These are phyloP conservation scores for Cynodonichthys magdalenae DNA, from an alignment of 2,797 vertebrate genomes.

Conservation along the genomic window DNA sequence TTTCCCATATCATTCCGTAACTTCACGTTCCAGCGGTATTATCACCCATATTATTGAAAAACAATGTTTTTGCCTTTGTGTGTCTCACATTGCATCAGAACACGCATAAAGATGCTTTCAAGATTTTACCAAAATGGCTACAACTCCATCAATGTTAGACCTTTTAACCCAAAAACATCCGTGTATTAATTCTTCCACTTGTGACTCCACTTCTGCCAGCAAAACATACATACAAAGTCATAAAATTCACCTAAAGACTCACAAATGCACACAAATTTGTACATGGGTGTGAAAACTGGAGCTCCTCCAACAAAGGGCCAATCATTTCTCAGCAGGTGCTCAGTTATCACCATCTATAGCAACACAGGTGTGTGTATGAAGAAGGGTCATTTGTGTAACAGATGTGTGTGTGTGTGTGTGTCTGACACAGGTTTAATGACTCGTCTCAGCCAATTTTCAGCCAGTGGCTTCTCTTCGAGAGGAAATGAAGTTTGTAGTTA, in stretches of 20 bases:
- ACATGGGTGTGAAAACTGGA: conserved; percentile 8
- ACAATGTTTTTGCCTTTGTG: no score
- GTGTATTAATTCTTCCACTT: background rate
- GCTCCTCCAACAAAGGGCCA: conserved; percentile 48
- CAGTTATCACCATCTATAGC: conserved; percentile 51
- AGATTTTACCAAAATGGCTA: no score
- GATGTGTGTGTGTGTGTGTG: conserved; percentile 43
- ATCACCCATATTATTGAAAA: no score
- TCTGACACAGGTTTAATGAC: conserved; percentile 77
- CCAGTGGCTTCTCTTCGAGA: conserved; percentile 72
- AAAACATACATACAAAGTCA: background rate
- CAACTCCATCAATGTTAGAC: no score
- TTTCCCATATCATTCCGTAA: no score
- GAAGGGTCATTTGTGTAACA: conserved; percentile 43
- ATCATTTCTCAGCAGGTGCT: conserved; percentile 55
- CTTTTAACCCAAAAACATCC: no score
- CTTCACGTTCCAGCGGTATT: no score
- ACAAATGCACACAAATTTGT: conserved; percentile 1
- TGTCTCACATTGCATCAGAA: no score
- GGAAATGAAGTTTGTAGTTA: conserved; percentile 80
- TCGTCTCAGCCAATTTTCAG: conserved; percentile 80
- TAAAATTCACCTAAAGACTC: background rate
- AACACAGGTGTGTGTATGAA: conserved; percentile 50
- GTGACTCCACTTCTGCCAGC: conserved; percentile 4
- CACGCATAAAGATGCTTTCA: no score